Conservation (phyloP, 2,888 invertebrate genomes). For the Carabus problematicus region DNA sequence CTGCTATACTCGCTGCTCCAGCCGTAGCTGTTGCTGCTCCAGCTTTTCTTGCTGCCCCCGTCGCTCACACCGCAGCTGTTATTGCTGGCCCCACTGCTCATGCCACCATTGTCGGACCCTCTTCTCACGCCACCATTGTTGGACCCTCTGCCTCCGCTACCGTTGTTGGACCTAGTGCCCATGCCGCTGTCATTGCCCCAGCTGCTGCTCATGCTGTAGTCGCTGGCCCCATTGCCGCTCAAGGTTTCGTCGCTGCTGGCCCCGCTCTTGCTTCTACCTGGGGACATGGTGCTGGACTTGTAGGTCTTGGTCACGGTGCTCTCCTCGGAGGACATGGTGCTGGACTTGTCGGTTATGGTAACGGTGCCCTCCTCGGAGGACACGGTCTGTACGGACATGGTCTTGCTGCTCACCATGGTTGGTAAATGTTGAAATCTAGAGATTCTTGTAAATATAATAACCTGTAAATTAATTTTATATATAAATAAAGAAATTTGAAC, state of each 20-base stretch:
- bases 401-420: conserved; percentile 13
- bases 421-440: conserved; percentile 18
- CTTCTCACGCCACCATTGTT: conserved; percentile 43
- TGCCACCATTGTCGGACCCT: conserved; percentile 47
- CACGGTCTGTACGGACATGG: conserved; percentile 13
- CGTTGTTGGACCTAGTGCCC: conserved; percentile 23
- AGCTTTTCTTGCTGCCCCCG: conserved; percentile 10
- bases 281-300: conserved; percentile 14
- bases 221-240: conserved; percentile 2
- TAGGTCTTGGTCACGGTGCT: conserved; percentile 8
- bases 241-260: conserved; percentile 3
- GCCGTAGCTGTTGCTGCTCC: conserved; percentile 20
- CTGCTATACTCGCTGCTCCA: conserved; percentile 10
- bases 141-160: conserved; percentile 39
- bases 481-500: conserved; percentile 12
- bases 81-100: conserved; percentile 39
- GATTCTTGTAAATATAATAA: conserved; percentile 17
- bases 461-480: conserved; percentile 15
- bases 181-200: conserved; percentile 36
- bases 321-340: conserved; percentile 18
- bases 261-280: conserved; percentile 4
- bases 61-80: conserved; percentile 12
- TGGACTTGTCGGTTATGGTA: not conserved
- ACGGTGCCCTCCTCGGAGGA: conserved; percentile 15
- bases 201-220: conserved; percentile 11